Evolutionary conservation across 2,113 vertebrate species (phyloP).

Genomic region (Trematocara macrostoma): DNA sequence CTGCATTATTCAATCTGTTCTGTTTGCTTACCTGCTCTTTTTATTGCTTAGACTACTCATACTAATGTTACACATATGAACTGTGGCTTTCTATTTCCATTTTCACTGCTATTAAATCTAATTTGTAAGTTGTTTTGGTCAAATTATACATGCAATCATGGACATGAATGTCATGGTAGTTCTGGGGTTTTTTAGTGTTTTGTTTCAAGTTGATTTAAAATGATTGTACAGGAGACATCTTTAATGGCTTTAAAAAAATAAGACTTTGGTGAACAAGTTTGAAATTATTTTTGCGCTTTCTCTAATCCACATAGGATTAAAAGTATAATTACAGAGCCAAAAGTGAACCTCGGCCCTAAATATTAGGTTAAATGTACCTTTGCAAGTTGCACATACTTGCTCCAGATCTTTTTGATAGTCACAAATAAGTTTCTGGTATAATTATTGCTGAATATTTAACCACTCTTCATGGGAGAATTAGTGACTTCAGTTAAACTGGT

Average conservation of each 20-base stretch:
- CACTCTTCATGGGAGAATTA: neutral
- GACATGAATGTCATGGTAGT: neutral
- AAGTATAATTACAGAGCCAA: neutral
- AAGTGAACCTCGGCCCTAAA: neutral
- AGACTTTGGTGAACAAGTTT: neutral
- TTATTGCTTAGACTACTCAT: conserved; percentile 5
- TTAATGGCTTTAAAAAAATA: neutral
- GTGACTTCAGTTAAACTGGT: neutral
- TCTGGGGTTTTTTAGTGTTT: neutral
- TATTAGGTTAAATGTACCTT: neutral
- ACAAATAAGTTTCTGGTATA: neutral
- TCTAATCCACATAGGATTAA: neutral
- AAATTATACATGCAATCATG: neutral
- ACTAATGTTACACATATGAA: neutral
- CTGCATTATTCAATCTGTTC: conserved; percentile 42
- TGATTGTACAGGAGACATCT: neutral
- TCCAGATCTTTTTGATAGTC: neutral
- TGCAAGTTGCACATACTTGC: neutral
- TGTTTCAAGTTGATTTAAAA: neutral
- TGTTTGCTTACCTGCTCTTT: conserved; percentile 43
- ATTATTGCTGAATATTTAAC: neutral
- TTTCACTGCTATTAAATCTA: neutral
- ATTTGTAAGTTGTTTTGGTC: neutral
- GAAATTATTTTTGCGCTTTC: neutral
- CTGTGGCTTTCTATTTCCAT: neutral